Percentiles rank a stretch among this genome's conserved stretches.
Conservation (phyloP, 2,888 invertebrate genomes). For the Gandaritis pyraliata region DNA sequence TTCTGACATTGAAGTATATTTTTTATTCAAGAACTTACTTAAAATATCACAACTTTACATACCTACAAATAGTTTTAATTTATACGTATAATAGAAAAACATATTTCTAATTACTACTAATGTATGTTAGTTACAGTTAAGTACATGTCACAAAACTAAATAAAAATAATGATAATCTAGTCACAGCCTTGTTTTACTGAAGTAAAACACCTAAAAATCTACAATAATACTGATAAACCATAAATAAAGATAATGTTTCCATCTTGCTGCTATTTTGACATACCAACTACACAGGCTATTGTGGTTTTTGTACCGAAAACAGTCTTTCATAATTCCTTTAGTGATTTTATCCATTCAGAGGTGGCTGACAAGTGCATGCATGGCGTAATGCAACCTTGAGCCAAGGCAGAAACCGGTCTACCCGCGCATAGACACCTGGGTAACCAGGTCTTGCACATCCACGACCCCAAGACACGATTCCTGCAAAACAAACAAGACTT, state of each 20-base stretch:
- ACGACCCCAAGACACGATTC: constrained; percentile 91
- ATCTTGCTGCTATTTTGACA: no score
- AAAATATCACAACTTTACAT: no score
- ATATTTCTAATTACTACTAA: no score
- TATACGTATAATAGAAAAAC: no score
- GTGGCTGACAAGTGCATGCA: constrained; percentile 73
- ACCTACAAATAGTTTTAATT: no score
- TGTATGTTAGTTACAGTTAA: no score
- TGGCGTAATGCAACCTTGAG: constrained; percentile 71
- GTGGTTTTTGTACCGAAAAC: constrained; percentile 8
- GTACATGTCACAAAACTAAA: no score
- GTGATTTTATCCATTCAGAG: constrained; percentile 39
- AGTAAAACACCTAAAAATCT: not conserved
- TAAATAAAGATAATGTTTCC: not conserved
- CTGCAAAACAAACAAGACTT: constrained; percentile 62
- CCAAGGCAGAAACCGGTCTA: constrained; percentile 75
- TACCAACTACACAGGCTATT: not conserved
- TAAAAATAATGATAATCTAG: constrained; percentile 22
- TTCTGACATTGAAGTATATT: no score
- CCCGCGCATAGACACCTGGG: constrained; percentile 77
- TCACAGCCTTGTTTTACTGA: constrained; percentile 36
- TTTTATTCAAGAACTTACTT: no score
- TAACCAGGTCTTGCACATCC: constrained; percentile 88
- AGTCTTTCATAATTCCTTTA: constrained; percentile 7
- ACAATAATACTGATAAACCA: constrained; percentile 34